Conservation (phyloP, 2,113 vertebrate species). For the Epinephelus moara region DNA sequence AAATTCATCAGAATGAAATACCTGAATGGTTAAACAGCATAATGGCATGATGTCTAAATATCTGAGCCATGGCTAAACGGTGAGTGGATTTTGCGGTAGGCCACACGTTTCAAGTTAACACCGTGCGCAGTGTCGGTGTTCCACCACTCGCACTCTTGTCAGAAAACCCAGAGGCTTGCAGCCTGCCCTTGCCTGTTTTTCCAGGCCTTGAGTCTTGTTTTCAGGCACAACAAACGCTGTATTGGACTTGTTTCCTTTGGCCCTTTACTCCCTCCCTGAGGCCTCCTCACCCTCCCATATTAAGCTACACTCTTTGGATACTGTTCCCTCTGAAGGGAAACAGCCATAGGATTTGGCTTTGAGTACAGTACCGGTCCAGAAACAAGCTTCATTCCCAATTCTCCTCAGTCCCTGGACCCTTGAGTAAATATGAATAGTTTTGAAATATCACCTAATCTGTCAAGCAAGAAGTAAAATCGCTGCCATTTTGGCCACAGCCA, state of each 20-base stretch:
- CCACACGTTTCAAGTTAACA: conserved; percentile 72
- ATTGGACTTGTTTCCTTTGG: conserved; percentile 85
- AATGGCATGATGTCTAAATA: conserved; percentile 50
- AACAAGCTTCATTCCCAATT: conserved; percentile 65
- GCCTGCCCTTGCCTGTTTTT: conserved; percentile 79
- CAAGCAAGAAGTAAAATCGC: conserved; percentile 44
- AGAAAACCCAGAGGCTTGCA: conserved; percentile 74
- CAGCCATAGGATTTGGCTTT: conserved; percentile 62
- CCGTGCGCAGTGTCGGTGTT: conserved; percentile 51
- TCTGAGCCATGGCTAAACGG: conserved; percentile 48
- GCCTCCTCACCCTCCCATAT: conserved; percentile 74
- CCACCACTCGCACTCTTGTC: conserved; percentile 70
- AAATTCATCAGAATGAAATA: conserved; percentile 36
- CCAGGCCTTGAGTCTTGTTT: conserved; percentile 82
- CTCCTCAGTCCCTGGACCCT: conserved; percentile 56
- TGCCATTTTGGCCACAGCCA: conserved; percentile 44
- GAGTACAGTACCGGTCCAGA: conserved; percentile 45
- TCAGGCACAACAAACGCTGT: conserved; percentile 84
- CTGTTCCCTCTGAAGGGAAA: conserved; percentile 71
- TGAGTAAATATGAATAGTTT: conserved; percentile 71
- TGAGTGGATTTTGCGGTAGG: conserved; percentile 69
- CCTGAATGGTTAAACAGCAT: conserved; percentile 47
- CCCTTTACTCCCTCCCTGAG: conserved; percentile 66
- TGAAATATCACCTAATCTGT: conserved; percentile 71
- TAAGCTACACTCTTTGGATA: conserved; percentile 77